These are phyloP conservation scores for Papilio glaucus DNA, from an alignment of 1,140 invertebrate genomes.

Conservation along the genomic window DNA sequence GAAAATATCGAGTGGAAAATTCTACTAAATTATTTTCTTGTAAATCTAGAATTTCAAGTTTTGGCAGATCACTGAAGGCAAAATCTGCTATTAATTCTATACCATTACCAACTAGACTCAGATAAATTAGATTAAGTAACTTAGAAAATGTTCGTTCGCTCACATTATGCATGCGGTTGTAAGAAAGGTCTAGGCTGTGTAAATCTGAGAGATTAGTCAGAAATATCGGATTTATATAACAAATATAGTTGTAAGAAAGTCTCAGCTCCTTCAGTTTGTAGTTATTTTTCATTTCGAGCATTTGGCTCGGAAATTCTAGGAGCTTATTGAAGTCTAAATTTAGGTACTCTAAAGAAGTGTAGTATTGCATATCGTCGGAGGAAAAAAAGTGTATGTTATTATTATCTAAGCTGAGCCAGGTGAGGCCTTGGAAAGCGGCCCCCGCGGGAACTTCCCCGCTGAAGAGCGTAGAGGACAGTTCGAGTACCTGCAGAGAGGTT, in stretches of 20 bases:
- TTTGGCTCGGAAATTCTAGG: conserved; percentile 84
- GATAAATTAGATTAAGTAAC: conserved; percentile 85
- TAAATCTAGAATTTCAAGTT: conserved; percentile 87
- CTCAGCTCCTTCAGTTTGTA: conserved; percentile 89
- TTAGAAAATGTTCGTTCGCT: conserved; percentile 83
- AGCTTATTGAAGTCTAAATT: conserved; percentile 93
- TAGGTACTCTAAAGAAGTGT: conserved; percentile 89
- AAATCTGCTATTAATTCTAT: conserved; percentile 83
- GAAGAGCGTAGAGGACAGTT: conserved; percentile 91
- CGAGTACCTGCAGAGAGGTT: conserved; percentile 88
- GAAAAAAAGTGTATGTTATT: conserved; percentile 90
- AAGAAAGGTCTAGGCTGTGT: conserved; percentile 87
- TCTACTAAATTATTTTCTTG: conserved; percentile 87
- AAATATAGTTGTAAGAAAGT: conserved; percentile 88
- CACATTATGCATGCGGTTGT: conserved; percentile 85
- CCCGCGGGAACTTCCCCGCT: conserved; percentile 88
- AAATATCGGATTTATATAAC: conserved; percentile 84
- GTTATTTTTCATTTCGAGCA: conserved; percentile 87
- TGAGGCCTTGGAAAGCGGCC: conserved; percentile 86
- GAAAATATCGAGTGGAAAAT: conserved; percentile 86
- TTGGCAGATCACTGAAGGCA: conserved; percentile 86
- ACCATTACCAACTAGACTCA: conserved; percentile 87
- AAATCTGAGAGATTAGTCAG: conserved; percentile 85
- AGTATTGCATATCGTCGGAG: conserved; percentile 84
- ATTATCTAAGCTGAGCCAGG: conserved; percentile 93